A percentile compares a stretch with the other conserved stretches of the same genome.
These are phyloP conservation scores for Boulengeromyrus knoepffleri DNA, from an alignment of 2,113 vertebrate genomes.

Conservation along the genomic window DNA sequence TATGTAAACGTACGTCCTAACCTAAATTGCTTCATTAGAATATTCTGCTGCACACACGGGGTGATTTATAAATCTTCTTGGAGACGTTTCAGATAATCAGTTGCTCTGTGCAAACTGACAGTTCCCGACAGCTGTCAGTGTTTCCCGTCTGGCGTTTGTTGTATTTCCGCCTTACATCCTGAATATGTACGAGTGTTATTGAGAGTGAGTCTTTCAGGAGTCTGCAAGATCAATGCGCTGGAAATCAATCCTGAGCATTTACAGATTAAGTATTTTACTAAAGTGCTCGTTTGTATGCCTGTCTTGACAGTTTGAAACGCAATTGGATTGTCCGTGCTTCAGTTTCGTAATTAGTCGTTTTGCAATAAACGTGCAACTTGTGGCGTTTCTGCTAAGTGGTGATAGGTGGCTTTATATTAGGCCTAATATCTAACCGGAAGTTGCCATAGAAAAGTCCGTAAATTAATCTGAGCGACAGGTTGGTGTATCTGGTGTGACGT, in stretches of 20 bases:
- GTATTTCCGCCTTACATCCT: not conserved
- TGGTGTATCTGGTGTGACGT: not conserved
- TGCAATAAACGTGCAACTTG: not conserved
- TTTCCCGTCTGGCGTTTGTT: not conserved
- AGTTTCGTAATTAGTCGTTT: not conserved
- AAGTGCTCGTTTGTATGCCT: not conserved
- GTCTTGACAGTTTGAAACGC: not conserved
- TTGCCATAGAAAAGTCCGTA: not conserved
- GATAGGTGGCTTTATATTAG: not conserved
- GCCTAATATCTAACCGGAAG: not conserved
- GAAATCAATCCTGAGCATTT: not conserved
- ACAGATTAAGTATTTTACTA: constrained; percentile 2
- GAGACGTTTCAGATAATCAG: not conserved
- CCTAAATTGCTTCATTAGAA: not conserved
- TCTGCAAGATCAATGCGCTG: not conserved
- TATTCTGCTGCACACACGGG: not conserved
- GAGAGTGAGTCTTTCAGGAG: not conserved
- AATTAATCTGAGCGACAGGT: not conserved
- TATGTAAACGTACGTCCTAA: not conserved
- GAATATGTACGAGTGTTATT: not conserved
- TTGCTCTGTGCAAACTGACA: not conserved
- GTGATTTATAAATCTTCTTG: not conserved
- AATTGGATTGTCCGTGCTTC: not conserved
- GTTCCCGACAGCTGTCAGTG: not conserved
- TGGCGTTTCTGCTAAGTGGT: not conserved